Evolutionary conservation across 2,113 vertebrate genomes (phyloP).

Genomic region (Ifrita kowaldi): DNA sequence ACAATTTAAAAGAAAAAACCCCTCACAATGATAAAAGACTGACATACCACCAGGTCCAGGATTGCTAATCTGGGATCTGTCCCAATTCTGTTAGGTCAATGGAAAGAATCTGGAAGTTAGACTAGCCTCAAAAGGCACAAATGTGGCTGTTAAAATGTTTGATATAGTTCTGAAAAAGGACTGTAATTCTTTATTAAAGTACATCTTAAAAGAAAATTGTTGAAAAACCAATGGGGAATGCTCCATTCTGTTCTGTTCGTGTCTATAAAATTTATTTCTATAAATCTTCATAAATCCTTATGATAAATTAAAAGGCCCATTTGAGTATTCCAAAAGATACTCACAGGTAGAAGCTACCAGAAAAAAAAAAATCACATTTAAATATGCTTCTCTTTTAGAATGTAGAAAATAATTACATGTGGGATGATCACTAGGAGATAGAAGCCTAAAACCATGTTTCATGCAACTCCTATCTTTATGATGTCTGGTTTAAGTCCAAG

Average conservation of each 20-base stretch:
- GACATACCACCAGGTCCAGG: not conserved
- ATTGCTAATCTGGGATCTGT: slow-evolving; percentile 27
- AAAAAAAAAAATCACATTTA: not conserved
- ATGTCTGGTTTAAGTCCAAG: slow-evolving; percentile 2
- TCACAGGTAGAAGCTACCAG: not conserved
- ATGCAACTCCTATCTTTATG: not conserved
- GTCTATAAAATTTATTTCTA: not conserved
- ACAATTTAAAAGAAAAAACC: not conserved
- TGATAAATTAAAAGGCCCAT: not conserved
- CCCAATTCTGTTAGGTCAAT: not conserved
- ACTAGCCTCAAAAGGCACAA: not conserved
- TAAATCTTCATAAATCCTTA: not conserved
- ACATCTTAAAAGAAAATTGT: not conserved
- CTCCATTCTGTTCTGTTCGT: not conserved
- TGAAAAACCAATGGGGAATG: not conserved
- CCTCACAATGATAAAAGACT: not conserved
- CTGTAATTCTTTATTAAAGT: not conserved
- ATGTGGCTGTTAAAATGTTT: not conserved
- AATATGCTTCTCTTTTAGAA: not conserved
- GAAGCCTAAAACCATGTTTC: not conserved
- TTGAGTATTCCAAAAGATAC: not conserved
- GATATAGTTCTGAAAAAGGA: not conserved
- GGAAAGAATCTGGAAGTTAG: not conserved
- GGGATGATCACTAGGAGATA: not conserved
- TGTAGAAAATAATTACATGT: not conserved